Percentiles rank a stretch among this genome's conserved stretches.
phyloP scores from a whole-genome alignment of 2,113 vertebrate genomes.

The Semicossyphus pulcher region DNA sequence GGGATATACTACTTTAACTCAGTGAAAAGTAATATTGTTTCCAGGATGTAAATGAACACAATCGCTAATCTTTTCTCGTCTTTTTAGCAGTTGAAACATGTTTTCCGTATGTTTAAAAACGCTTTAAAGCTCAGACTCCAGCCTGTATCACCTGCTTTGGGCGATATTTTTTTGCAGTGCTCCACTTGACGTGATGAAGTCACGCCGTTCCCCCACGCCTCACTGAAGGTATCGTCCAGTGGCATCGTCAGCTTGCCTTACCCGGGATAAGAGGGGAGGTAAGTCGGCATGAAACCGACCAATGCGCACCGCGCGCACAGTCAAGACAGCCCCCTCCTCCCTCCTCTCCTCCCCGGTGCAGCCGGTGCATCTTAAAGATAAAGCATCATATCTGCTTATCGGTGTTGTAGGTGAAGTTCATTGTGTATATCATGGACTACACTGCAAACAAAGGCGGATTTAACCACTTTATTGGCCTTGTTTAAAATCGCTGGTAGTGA shows the following conservation, averaged over 20 bases:
- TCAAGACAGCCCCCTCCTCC: conserved; percentile 29
- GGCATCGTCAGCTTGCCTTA: conserved; percentile 47
- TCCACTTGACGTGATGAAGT: conserved; percentile 74
- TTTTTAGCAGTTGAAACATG: too few species aligned
- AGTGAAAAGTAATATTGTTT: not conserved
- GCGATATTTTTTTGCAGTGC: conserved; percentile 46
- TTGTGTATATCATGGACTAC: conserved; percentile 4
- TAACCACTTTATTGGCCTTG: not conserved
- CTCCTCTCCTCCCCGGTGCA: conserved; percentile 31
- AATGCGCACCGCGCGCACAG: conserved; percentile 38
- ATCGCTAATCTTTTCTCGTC: too few species aligned
- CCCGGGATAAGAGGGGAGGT: conserved; percentile 55
- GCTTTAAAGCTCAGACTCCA: not conserved
- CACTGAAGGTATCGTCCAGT: conserved; percentile 58
- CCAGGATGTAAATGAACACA: not conserved
- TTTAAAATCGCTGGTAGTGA: not conserved
- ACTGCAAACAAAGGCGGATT: conserved; percentile 12
- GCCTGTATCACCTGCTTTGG: conserved; percentile 3
- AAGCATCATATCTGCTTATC: conserved; percentile 35
- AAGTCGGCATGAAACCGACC: conserved; percentile 59
- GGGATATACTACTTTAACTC: not conserved
- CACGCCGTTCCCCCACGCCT: conserved; percentile 60
- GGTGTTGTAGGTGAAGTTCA: conserved; percentile 13
- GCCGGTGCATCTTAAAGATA: conserved; percentile 65
- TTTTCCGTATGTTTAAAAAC: not conserved